These are phyloP conservation scores for Callorhinus ursinus DNA, from an alignment of 2,113 vertebrate species.

Conservation along the genomic window DNA sequence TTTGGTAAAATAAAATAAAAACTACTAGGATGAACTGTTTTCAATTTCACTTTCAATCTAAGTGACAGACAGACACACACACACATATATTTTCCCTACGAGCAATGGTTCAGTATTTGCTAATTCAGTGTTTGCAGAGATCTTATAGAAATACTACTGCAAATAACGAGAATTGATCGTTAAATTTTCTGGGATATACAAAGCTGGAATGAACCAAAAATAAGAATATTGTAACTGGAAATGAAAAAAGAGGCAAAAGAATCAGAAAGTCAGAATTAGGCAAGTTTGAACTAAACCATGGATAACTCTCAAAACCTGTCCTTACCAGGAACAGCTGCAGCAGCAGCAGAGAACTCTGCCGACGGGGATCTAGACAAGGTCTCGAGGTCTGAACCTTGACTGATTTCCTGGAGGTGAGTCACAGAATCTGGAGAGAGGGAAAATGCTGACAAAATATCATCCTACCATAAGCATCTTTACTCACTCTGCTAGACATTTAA, in stretches of 20 bases:
- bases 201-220: not conserved
- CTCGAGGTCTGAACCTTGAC: constrained; percentile 88
- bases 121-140: not conserved
- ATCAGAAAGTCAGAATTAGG: not conserved
- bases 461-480: not conserved
- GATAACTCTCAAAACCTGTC: not conserved
- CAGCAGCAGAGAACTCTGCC: constrained; percentile 82
- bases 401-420: constrained; percentile 91
- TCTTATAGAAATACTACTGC: not conserved
- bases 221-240: not conserved
- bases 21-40: not conserved
- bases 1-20: constrained; percentile 23
- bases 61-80: not conserved
- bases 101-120: not conserved
- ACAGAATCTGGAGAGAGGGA: constrained; percentile 90
- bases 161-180: not conserved
- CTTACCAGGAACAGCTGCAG: constrained; percentile 86
- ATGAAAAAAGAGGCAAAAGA: not conserved
- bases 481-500: not conserved
- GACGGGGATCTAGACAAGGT: constrained; percentile 81
- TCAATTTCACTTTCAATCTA: not conserved
- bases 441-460: constrained; percentile 13
- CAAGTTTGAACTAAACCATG: not conserved
- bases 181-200: constrained; percentile 9
- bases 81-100: not conserved